Percentiles rank a stretch among this genome's conserved stretches.
Evolutionary conservation across 2,888 invertebrate genomes (phyloP).

Genomic region (Amphipyra berbera): DNA sequence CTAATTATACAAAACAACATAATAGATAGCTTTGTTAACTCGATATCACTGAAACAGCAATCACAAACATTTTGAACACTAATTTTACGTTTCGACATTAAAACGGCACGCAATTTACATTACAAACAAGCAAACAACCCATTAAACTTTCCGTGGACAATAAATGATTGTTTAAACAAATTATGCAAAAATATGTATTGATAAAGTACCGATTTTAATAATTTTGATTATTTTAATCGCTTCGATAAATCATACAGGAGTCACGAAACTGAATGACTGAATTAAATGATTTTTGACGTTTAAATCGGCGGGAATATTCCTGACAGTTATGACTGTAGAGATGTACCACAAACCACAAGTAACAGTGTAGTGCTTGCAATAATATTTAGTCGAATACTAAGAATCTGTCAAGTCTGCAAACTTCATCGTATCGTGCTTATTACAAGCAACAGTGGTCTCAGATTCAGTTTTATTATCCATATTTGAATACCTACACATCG

Average conservation of each 20-base stretch:
- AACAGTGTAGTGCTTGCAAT: not conserved
- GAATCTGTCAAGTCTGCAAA: slow-evolving; percentile 1
- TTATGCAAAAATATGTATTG: slow-evolving; percentile 53
- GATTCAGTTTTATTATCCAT: slow-evolving; percentile 69
- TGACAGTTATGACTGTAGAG: slow-evolving; percentile 6
- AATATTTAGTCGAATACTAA: slow-evolving; percentile 1
- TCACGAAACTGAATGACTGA: not conserved
- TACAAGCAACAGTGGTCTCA: slow-evolving; percentile 62
- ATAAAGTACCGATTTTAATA: slow-evolving; percentile 39
- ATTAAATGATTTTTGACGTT: slow-evolving; percentile 11
- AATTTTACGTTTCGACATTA: slow-evolving; percentile 54
- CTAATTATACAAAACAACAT: slow-evolving; percentile 71
- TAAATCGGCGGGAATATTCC: slow-evolving; percentile 24
- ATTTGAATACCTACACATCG: slow-evolving; percentile 73
- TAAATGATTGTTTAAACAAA: slow-evolving; percentile 51
- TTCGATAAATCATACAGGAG: not conserved
- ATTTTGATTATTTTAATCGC: slow-evolving; percentile 36
- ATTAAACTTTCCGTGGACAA: slow-evolving; percentile 52
- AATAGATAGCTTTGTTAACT: slow-evolving; percentile 73
- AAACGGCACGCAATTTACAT: slow-evolving; percentile 56
- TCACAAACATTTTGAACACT: slow-evolving; percentile 56
- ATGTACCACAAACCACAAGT: not conserved
- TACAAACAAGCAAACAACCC: slow-evolving; percentile 55
- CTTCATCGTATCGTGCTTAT: slow-evolving; percentile 24
- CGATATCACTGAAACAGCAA: slow-evolving; percentile 67